These are phyloP conservation scores for Plagiodera versicolora DNA, from an alignment of 2,888 invertebrate species.

Conservation along the genomic window DNA sequence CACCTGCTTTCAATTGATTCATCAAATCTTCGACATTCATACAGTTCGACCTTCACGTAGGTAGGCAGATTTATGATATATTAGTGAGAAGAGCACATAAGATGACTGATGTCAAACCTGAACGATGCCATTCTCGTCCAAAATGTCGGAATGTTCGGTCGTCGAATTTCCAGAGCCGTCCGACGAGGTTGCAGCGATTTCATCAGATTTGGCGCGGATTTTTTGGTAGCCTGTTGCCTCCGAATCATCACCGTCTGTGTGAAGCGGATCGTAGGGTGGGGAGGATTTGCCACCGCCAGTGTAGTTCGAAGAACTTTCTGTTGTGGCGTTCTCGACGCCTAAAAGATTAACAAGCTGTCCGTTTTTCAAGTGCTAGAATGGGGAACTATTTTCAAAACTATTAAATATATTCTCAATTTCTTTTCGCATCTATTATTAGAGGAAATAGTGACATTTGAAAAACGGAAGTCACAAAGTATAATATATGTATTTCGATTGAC, in stretches of 20 bases:
- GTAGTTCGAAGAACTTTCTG: constrained; percentile 41
- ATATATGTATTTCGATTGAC: no score
- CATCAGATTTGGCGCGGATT: constrained; percentile 29
- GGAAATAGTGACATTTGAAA: no score
- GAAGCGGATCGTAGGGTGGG: constrained; percentile 43
- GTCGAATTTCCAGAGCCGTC: constrained; percentile 30
- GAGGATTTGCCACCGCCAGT: constrained; percentile 34
- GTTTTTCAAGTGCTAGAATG: no score
- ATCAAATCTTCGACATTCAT: no score
- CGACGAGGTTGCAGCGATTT: constrained; percentile 32
- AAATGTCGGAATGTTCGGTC: constrained; percentile 34
- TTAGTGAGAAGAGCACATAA: no score
- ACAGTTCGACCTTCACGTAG: no score
- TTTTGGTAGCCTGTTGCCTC: constrained; percentile 44
- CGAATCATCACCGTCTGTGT: constrained; percentile 40
- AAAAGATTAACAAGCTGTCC: not conserved
- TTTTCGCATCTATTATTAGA: no score
- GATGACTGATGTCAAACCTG: constrained; percentile 35
- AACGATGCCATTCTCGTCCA: constrained; percentile 44
- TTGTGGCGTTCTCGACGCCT: constrained; percentile 31
- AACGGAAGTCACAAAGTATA: no score
- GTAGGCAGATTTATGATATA: no score
- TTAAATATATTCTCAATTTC: not conserved
- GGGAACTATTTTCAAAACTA: not conserved
- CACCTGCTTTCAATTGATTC: no score